Conservation (phyloP, 30 jellyfish, hydroid and myxozoan species). For the Cassiopea andromeda region DNA sequence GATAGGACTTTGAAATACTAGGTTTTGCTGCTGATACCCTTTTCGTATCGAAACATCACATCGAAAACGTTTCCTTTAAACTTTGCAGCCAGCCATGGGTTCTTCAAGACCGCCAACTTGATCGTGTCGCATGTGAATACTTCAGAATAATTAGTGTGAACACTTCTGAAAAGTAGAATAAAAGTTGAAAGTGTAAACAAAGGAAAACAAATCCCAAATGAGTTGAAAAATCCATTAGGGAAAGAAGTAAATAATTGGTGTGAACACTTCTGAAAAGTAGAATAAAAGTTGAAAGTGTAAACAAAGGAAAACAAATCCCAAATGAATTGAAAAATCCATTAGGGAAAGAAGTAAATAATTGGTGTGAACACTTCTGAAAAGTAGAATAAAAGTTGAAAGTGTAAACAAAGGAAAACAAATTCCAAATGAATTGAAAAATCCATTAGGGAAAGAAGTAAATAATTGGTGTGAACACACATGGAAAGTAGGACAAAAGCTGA, state of each 20-base stretch:
- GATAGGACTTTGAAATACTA: neutral
- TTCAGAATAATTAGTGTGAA: slow-evolving; percentile 78
- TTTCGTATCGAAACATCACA: slow-evolving; percentile 65
- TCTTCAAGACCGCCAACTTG: slow-evolving; percentile 78
- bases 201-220: neutral
- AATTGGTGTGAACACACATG: too few species aligned
- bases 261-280: too few species aligned
- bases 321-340: neutral
- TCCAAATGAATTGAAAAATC: too few species aligned
- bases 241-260: too few species aligned
- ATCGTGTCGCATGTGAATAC: slow-evolving; percentile 73
- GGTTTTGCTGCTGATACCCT: neutral
- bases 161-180: slow-evolving; percentile 45
- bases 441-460: too few species aligned
- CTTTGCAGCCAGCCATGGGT: slow-evolving; percentile 85
- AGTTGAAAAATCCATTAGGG: neutral
- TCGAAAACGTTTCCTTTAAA: slow-evolving; percentile 79
- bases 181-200: neutral
- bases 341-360: too few species aligned
- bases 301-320: neutral
- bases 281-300: neutral
- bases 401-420: too few species aligned
- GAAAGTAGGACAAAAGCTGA: too few species aligned
- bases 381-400: too few species aligned
- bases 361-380: too few species aligned